Evolutionary conservation across 2,888 invertebrate species (phyloP).

Genomic region (Tenthredo livida): DNA sequence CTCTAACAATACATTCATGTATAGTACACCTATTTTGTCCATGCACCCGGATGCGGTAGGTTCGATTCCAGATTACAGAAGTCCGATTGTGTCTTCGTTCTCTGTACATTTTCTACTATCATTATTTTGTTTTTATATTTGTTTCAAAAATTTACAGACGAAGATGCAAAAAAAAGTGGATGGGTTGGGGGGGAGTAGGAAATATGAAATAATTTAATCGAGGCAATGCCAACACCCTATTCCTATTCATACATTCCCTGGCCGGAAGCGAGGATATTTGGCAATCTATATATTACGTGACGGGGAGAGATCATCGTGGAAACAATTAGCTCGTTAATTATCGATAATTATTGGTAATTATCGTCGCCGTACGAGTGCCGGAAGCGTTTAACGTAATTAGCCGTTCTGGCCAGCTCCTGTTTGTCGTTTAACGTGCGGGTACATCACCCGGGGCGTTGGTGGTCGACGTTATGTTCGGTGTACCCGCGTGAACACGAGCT

Average conservation of each 20-base stretch:
- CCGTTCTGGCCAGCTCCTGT: slow-evolving; percentile 27
- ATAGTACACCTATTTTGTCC: slow-evolving; percentile 28
- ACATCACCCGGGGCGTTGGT: slow-evolving; percentile 26
- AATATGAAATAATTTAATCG: neutral
- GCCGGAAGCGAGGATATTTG: neutral
- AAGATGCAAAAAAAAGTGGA: neutral
- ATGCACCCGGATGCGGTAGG: neutral
- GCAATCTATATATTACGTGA: neutral
- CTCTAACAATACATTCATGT: neutral
- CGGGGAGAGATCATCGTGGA: slow-evolving; percentile 1
- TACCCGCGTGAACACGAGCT: neutral
- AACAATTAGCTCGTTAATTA: slow-evolving; percentile 45
- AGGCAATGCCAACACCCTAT: no score
- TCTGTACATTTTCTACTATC: no score
- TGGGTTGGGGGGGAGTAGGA: no score
- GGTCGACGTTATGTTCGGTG: neutral
- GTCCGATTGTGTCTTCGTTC: neutral
- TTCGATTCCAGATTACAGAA: neutral
- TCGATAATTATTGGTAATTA: slow-evolving; percentile 35
- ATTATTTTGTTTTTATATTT: no score
- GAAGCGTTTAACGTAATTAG: slow-evolving; percentile 78
- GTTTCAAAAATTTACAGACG: neutral
- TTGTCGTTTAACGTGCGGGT: slow-evolving; percentile 36
- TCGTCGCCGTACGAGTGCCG: slow-evolving; percentile 61
- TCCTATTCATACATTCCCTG: no score